phyloP scores from a whole-genome alignment of 2,797 vertebrate species.

The Enteromius fasciolatus region DNA sequence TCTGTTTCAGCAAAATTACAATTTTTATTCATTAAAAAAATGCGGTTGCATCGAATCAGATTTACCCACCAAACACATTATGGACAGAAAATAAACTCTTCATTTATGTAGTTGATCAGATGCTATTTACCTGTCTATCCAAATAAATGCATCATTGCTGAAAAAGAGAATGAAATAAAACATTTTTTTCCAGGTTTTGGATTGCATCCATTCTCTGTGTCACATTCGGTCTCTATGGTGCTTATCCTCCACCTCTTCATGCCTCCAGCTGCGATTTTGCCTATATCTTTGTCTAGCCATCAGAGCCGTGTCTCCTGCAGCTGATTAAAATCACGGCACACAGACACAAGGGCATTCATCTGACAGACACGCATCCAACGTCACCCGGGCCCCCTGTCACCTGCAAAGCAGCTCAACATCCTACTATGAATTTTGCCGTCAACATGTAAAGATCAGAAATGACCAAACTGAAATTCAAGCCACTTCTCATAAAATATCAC shows the following conservation, averaged over 20 bases:
- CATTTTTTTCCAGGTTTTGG: neutral
- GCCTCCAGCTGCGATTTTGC: neutral
- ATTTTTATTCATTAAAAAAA: neutral
- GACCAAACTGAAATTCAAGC: neutral
- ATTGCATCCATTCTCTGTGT: neutral
- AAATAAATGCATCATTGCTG: neutral
- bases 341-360: slow-evolving; percentile 24
- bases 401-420: slow-evolving; percentile 20
- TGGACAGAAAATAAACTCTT: neutral
- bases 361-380: neutral
- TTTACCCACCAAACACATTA: neutral
- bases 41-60: neutral
- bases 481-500: neutral
- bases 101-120: neutral
- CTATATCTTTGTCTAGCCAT: slow-evolving; percentile 21
- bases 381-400: neutral
- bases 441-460: no score
- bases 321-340: slow-evolving; percentile 21
- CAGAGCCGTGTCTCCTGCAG: slow-evolving; percentile 3
- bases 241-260: slow-evolving; percentile 9
- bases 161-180: neutral
- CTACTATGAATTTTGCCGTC: neutral
- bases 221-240: neutral
- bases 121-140: neutral
- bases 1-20: neutral